Evolutionary conservation across 2,113 vertebrate genomes (phyloP), one percentile per base, ranked within the genome.

Genomic region (Hoplias malabaricus): DNA sequence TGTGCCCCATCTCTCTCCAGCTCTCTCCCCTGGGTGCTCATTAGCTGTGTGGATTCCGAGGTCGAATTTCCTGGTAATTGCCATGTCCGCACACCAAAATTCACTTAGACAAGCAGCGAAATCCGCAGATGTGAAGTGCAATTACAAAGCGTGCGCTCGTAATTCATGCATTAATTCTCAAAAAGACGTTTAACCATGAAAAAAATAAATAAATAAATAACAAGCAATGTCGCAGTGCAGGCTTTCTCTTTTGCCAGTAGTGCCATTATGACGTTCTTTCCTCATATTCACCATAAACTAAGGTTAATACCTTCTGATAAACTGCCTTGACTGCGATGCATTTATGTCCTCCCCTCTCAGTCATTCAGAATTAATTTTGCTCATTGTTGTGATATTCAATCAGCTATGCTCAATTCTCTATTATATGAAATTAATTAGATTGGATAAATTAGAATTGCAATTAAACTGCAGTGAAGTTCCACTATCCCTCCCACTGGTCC

Each of bases 21-120:
- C 70, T 61, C 34, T 62, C 77, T 88, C 89, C 88, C 87, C 61
- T 76, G 88, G 86, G 92, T 83, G 50, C 89, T 90, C 82, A 89
- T 2, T 57, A 86, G 89, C 89, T 73, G 75, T 83, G 85, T 87
- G 88, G 77, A 78, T 87, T 80, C 85, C 86, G 77, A 81, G 80
- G 75, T 81, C 81, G 77, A 85, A 86, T 86, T 63, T 75, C 78
- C 76, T 63, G 31, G 61, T 84, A 85, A 82, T 84, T 87, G 78
- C 79, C 56, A 69, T 43, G 69, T 77, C 77, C 75, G 34, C 23
- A 61, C 31, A 77, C n/a, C 72, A 50, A 77, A 80, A 74, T 57
- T 78, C 70, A 80, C 71, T 57, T 57, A 68, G 43, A 77, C 80
- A 80, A 63, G 23, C n/a, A 75, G 68, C 6, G 48, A 72, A 75